A percentile compares a stretch with the other conserved stretches of the same genome.
phyloP scores from a whole-genome alignment of 2,113 vertebrate species.

The Lamprologus callipterus region DNA sequence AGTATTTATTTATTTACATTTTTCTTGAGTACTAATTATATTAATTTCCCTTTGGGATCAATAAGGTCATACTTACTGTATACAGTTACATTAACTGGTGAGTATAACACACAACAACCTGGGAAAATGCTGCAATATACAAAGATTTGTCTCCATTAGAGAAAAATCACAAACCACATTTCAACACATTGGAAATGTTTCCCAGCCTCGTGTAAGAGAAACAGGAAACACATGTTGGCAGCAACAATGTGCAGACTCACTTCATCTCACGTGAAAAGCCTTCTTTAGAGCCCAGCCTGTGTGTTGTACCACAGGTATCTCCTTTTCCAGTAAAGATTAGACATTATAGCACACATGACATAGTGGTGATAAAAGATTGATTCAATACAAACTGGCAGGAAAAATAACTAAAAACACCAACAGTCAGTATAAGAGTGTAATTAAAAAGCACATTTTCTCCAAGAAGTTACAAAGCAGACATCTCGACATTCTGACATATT shows the following conservation, averaged over 20 bases:
- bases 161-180: background rate
- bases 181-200: fast-evolving
- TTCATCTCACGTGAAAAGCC: fast-evolving
- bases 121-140: background rate
- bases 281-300: background rate
- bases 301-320: background rate
- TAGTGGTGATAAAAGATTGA: background rate
- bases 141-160: background rate
- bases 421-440: background rate
- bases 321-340: background rate
- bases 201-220: background rate
- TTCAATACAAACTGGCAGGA: background rate
- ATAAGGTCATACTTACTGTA: background rate
- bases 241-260: background rate
- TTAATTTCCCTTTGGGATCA: background rate
- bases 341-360: background rate
- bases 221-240: background rate
- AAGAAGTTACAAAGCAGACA: background rate
- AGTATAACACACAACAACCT: background rate
- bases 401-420: background rate
- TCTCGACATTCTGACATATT: background rate
- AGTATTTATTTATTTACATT: background rate
- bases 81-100: background rate
- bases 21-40: background rate
- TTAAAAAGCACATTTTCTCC: background rate